phyloP scores from a whole-genome alignment of 2,113 vertebrate species.

The Panthera leo region DNA sequence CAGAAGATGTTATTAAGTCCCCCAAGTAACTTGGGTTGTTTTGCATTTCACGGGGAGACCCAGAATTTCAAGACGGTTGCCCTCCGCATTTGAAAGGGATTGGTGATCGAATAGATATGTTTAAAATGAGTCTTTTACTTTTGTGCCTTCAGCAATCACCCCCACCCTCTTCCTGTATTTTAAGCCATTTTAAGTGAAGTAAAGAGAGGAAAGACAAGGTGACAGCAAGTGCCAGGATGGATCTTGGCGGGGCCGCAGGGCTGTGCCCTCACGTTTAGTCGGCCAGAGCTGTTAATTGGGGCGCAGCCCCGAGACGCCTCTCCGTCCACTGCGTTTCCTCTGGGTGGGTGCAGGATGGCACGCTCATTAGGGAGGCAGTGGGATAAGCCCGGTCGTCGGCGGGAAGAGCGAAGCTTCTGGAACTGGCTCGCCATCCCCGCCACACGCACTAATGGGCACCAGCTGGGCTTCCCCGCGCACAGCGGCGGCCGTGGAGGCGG shows the following conservation, averaged over 20 bases:
- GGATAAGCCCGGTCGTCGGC: conserved; percentile 70
- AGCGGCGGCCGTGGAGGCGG: conserved; percentile 69
- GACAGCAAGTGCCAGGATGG: accelerated
- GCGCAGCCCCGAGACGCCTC: background rate
- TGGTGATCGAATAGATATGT: background rate
- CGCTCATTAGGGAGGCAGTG: conserved; percentile 56
- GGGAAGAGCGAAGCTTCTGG: conserved; percentile 72
- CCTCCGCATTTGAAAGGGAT: background rate
- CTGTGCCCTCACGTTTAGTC: background rate
- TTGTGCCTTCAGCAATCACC: background rate
- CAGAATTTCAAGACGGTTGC: background rate
- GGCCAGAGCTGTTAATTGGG: background rate
- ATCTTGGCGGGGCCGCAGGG: accelerated
- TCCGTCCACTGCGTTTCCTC: conserved; percentile 39
- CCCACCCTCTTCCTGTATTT: background rate
- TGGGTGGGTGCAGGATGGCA: conserved; percentile 5
- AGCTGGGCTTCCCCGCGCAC: conserved; percentile 72
- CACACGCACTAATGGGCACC: conserved; percentile 83
- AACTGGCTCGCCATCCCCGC: conserved; percentile 71
- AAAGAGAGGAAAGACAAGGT: background rate
- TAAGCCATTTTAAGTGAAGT: background rate
- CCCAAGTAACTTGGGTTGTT: background rate
- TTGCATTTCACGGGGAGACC: background rate
- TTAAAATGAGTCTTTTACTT: background rate
- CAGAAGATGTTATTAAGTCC: background rate